These are phyloP conservation scores for Trissolcus brochymenae DNA, from an alignment of 2,888 invertebrate species.

Conservation along the genomic window DNA sequence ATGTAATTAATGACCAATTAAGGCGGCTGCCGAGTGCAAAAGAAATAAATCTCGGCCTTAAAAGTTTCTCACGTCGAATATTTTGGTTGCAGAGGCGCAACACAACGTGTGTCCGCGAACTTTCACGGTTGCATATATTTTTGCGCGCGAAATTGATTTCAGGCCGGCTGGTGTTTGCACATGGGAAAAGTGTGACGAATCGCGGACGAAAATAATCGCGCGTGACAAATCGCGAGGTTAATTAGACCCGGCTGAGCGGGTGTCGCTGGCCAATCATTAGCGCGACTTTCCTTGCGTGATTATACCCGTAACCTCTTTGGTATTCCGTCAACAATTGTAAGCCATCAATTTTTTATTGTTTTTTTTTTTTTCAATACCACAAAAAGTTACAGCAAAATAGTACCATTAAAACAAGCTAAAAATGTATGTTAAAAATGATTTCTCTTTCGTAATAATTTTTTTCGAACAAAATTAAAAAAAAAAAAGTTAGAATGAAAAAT, in stretches of 20 bases:
- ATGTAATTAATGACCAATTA: slow-evolving; percentile 42
- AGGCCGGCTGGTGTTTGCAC: slow-evolving; percentile 4
- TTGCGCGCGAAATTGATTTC: slow-evolving; percentile 25
- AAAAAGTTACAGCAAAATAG: too few species aligned
- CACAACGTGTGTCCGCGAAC: too few species aligned
- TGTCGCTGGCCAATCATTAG: slow-evolving; percentile 39
- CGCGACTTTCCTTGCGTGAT: slow-evolving; percentile 47
- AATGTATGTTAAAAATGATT: neutral
- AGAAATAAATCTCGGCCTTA: slow-evolving; percentile 34
- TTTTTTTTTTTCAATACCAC: too few species aligned
- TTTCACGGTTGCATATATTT: neutral
- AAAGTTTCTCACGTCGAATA: slow-evolving; percentile 9
- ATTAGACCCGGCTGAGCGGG: slow-evolving; percentile 37
- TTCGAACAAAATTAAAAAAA: too few species aligned
- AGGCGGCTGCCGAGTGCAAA: slow-evolving; percentile 8
- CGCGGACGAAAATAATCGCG: slow-evolving; percentile 38
- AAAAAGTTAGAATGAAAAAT: too few species aligned
- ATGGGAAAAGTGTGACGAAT: slow-evolving; percentile 38
- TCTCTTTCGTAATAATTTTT: neutral
- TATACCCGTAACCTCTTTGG: slow-evolving; percentile 37
- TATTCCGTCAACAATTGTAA: slow-evolving; percentile 33
- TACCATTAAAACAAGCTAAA: too few species aligned
- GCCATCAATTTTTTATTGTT: slow-evolving; percentile 15
- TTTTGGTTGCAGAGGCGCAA: neutral
- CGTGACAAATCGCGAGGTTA: slow-evolving; percentile 54